phyloP scores from a whole-genome alignment of 1,140 invertebrate species.

The Doryteuthis pealeii region DNA sequence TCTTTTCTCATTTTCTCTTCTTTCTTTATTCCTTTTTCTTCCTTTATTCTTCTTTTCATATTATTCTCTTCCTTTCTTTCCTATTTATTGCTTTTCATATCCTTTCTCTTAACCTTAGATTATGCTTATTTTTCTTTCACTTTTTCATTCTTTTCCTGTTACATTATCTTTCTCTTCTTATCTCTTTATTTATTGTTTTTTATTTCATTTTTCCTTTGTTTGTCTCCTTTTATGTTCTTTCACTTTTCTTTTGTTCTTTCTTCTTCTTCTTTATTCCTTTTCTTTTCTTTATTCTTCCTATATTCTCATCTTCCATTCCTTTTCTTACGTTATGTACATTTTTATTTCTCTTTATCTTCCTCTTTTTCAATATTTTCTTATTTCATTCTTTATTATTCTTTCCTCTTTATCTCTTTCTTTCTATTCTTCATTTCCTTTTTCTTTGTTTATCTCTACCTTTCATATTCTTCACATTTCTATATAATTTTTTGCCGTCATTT shows the following conservation, averaged over 20 bases:
- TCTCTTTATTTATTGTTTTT: background rate
- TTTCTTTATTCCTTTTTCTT: conserved; percentile 31
- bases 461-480: too few relatives aligned
- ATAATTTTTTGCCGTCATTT: background rate
- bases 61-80: conserved; percentile 20
- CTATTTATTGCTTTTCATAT: conserved; percentile 1
- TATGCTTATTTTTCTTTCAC: background rate
- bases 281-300: background rate
- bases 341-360: too few relatives aligned
- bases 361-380: too few relatives aligned
- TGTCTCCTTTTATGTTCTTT: background rate
- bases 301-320: too few relatives aligned
- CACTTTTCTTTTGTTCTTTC: background rate
- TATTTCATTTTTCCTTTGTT: background rate
- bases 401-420: too few relatives aligned
- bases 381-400: too few relatives aligned
- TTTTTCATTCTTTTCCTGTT: background rate
- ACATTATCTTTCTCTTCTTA: background rate
- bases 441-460: too few relatives aligned
- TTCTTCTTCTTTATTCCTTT: background rate
- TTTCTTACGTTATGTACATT: too few relatives aligned
- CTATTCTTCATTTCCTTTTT: too few relatives aligned
- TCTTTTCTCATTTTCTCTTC: conserved; percentile 25
- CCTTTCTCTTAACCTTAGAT: background rate
- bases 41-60: conserved; percentile 23